Conservation (phyloP, 2,888 invertebrate species). For the Orchesellides sinensis region DNA sequence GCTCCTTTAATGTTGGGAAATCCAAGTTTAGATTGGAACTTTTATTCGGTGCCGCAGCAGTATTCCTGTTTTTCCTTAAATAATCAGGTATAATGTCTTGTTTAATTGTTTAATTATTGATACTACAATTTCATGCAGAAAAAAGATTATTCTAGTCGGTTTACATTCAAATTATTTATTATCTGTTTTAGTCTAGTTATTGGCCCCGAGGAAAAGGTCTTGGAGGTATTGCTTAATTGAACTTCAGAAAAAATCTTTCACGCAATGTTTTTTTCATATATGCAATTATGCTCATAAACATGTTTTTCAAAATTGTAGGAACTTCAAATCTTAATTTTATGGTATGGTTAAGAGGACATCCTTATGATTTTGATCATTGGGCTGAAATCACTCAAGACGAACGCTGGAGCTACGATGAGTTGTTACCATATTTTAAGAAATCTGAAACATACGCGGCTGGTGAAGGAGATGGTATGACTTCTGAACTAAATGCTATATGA, state of each 20-base stretch:
- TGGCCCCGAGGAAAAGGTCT: constrained; percentile 41
- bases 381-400: constrained; percentile 51
- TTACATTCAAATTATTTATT: not conserved
- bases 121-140: no score
- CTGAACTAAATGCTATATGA: not conserved
- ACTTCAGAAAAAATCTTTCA: no score
- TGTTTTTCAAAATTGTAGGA: no score
- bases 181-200: constrained; percentile 31
- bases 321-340: constrained; percentile 46
- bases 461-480: constrained; percentile 26
- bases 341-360: constrained; percentile 27
- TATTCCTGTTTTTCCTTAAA: constrained; percentile 39
- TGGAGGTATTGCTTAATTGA: no score
- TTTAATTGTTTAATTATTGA: no score
- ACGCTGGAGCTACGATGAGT: constrained; percentile 62
- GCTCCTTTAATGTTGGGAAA: constrained; percentile 45
- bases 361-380: constrained; percentile 53
- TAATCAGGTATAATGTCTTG: constrained; percentile 40
- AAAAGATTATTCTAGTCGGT: no score
- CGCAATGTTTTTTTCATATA: no score
- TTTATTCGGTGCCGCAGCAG: constrained; percentile 48
- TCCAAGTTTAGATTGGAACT: constrained; percentile 43
- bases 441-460: constrained; percentile 27
- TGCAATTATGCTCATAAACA: no score
- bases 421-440: constrained; percentile 66